Evolutionary conservation across 2,797 vertebrate genomes (phyloP), one percentile per base, ranked within the genome.

Genomic region (Mus minutoides): DNA sequence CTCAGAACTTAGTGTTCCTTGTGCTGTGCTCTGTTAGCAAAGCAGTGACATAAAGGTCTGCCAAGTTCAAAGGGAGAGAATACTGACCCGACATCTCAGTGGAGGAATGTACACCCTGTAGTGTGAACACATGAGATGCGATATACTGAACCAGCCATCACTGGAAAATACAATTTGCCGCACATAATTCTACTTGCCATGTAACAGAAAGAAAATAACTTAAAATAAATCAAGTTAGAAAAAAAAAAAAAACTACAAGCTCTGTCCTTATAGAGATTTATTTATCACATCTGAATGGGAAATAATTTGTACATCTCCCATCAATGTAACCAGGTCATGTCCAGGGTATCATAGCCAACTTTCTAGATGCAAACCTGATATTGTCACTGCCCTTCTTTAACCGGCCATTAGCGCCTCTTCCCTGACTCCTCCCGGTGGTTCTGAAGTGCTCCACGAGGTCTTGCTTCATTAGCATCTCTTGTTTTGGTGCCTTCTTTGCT

Each of bases 221-320:
- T 78, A 83, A 75, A 82, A 91, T 58, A 94, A 86, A 94, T 92
- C 62, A 71, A 92, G 46, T 58, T 76, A 64, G 89, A 82, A 91
- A 88, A 82, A 80, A 43, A 76, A 88, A 92, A 79, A 26, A 87
- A 69, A 78, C 62, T 83, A 77, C 0, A 9, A 94, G 58, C 46
- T 76, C 56, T 29, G 17, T 17, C 46, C 76, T 80, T 90, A 69
- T 17, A 21, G 34, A 19, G 29, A 88, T 17, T 22, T 71, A 6
- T 10, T 69, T 69, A 14, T 83, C 19, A 52, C 29, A 10, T n/a
- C 62, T 69, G 60, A 90, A 52, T 37, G 5, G 58, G 91, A 96
- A 96, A 64, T 54, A 43, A 89, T 80, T 21, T 93, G 76, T 84
- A 52, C 11, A 49, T 40, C 11, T 88, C 56, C 43, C 19, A 52